Evolutionary conservation across 2,888 invertebrate species (phyloP).

Genomic region (Drosophila recens): DNA sequence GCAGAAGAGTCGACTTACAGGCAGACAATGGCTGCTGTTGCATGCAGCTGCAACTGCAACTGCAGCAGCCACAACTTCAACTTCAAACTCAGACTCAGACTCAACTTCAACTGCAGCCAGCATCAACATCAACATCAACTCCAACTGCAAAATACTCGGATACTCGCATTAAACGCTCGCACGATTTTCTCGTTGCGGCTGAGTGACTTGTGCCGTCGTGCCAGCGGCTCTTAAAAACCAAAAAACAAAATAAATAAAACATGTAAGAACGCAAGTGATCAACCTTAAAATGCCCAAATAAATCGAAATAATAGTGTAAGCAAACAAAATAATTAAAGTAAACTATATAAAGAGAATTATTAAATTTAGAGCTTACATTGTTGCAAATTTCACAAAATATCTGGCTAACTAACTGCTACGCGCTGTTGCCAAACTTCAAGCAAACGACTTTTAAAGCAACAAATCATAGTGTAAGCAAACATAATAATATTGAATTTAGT

Average conservation of each 20-base stretch:
- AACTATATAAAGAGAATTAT: too few species aligned
- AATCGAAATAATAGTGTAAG: too few species aligned
- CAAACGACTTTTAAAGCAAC: too few species aligned
- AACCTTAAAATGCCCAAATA: neutral
- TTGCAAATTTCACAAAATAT: too few species aligned
- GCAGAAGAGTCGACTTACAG: conserved; percentile 27
- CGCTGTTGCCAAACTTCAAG: too few species aligned
- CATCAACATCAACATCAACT: neutral
- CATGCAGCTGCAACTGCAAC: conserved; percentile 26
- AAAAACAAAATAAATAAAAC: conserved; percentile 7
- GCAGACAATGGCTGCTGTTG: conserved; percentile 61
- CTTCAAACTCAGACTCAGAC: conserved; percentile 27
- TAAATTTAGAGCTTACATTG: too few species aligned
- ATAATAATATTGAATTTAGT: too few species aligned
- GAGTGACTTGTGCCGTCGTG: conserved; percentile 80
- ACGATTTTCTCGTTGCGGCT: conserved; percentile 82
- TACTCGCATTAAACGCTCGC: conserved; percentile 73
- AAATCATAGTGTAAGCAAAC: too few species aligned
- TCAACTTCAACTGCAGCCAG: conserved; percentile 31
- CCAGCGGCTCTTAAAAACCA: conserved; percentile 58
- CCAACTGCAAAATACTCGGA: conserved; percentile 15
- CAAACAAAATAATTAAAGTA: too few species aligned
- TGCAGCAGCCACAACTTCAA: conserved; percentile 21
- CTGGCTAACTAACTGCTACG: too few species aligned
- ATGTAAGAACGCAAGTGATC: neutral